Evolutionary conservation across 2,797 vertebrate species (phyloP).

Genomic region (Alectoris magna): DNA sequence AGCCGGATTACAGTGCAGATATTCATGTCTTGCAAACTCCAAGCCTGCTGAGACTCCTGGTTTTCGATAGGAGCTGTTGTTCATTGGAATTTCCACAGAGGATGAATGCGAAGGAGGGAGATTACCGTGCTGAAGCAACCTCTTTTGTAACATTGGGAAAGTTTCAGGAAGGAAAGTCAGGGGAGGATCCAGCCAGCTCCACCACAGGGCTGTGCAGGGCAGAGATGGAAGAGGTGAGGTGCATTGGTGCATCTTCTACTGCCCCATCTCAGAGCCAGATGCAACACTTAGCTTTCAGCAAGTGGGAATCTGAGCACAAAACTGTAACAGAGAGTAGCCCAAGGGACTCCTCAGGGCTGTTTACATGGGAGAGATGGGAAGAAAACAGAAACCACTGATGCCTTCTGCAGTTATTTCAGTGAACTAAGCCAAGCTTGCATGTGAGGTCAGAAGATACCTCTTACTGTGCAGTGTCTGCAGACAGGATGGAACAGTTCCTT

Average conservation of each 20-base stretch:
- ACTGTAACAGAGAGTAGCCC: not conserved
- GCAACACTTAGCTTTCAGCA: not conserved
- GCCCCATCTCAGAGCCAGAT: not conserved
- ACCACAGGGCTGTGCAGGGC: not conserved
- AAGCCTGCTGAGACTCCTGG: conserved; percentile 20
- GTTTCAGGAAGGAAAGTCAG: not conserved
- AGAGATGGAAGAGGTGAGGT: not conserved
- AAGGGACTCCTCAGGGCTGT: not conserved
- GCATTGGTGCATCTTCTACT: not conserved
- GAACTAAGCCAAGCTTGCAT: not conserved
- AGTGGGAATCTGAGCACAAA: not conserved
- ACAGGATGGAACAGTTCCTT: not conserved
- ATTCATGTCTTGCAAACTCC: conserved; percentile 7
- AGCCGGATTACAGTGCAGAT: conserved; percentile 42
- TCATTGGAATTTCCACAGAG: conserved; percentile 34
- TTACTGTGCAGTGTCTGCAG: not conserved
- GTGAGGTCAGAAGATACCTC: not conserved
- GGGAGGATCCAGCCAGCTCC: not conserved
- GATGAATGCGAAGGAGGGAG: not conserved
- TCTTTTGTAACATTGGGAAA: not conserved
- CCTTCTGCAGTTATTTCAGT: not conserved
- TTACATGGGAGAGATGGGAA: not conserved
- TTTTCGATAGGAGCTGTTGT: conserved; percentile 40
- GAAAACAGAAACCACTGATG: not conserved
- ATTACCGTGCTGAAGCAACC: not conserved